Base-by-base conservation (phyloP, 2,888 invertebrate species). In the Anagyrus pseudococci region DNA sequence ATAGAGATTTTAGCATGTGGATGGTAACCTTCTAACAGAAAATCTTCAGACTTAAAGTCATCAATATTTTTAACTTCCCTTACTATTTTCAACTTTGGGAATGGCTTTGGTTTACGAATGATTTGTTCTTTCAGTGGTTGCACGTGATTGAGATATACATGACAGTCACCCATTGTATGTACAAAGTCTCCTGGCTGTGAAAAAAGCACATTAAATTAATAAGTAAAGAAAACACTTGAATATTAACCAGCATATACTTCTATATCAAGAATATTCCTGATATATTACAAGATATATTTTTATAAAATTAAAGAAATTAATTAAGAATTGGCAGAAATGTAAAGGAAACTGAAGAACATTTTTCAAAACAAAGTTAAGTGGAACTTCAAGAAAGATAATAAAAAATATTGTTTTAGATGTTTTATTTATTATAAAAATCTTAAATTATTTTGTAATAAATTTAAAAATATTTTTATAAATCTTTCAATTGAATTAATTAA, bases 101-200 rank as follows among this genome's bases (percentile, higher is more conserved):
- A 98, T 10, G 89, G 85, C 55, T 86, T 86, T 1, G 98, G 97
- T 57, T 83, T 83, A 55, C 98, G 87, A 72, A 85, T 80, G 22
- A 96, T 72, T 82, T 98, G 98, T 71, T 88, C 86, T 74, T 89
- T 85, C 1, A 98, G 81, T 0, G 94, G 90, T 57, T 92, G 90
- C 23, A 94, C 83, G 77, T 99, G 98, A 78, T 95, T 97, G 10
- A 87, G 81, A 77, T 98, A 99, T 1, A 99, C 89, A 82, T 98
- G 98, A 43, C 95, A 91, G 82, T 99, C 98, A 13, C 98, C 98
- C 69, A 96, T 85, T 0, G 94, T 93, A 80, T 98, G 97, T 1
- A 98, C 85, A 77, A 99, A 96, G 68, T 98, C 97, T 37, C 94
- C 96, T 52, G 96, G 88, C 90, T 93, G 81, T 47, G 70, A 70